A percentile compares a stretch with the other conserved stretches of the same genome.
Evolutionary conservation across 2,113 vertebrate genomes (phyloP).

Genomic region (Vidua macroura): DNA sequence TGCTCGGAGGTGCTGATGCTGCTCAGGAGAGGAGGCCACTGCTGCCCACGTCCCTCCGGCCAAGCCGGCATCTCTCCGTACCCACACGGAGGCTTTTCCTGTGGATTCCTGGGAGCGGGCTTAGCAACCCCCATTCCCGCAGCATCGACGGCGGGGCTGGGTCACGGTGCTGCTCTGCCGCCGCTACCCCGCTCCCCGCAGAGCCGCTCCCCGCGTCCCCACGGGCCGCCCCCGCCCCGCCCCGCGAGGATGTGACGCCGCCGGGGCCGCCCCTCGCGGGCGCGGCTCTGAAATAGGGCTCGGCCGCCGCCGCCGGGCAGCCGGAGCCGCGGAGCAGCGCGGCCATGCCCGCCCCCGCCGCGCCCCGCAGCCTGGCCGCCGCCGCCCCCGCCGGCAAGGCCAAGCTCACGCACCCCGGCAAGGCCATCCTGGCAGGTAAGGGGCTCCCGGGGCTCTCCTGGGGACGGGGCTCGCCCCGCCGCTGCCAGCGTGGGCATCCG

Average conservation of each 20-base stretch:
- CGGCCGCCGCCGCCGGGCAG: neutral
- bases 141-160: neutral
- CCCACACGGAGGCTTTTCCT: neutral
- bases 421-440: conserved; percentile 86
- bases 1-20: neutral
- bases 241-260: conserved; percentile 53
- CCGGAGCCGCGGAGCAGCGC: neutral
- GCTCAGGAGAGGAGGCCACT: neutral
- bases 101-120: neutral
- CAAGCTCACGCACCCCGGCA: conserved; percentile 86
- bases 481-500: neutral
- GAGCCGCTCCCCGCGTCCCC: neutral
- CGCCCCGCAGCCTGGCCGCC: conserved; percentile 70
- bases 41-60: neutral
- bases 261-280: conserved; percentile 47
- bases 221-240: neutral
- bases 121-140: neutral
- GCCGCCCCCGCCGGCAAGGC: conserved; percentile 77
- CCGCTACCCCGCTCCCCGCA: neutral
- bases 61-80: neutral
- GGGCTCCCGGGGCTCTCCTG: neutral
- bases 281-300: neutral
- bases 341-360: neutral
- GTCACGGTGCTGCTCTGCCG: too few relatives aligned
- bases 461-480: neutral